Percentiles rank a stretch among this genome's conserved stretches.
Conservation (phyloP, 2,888 invertebrate species). For the Xanthorhoe spadicearia region DNA sequence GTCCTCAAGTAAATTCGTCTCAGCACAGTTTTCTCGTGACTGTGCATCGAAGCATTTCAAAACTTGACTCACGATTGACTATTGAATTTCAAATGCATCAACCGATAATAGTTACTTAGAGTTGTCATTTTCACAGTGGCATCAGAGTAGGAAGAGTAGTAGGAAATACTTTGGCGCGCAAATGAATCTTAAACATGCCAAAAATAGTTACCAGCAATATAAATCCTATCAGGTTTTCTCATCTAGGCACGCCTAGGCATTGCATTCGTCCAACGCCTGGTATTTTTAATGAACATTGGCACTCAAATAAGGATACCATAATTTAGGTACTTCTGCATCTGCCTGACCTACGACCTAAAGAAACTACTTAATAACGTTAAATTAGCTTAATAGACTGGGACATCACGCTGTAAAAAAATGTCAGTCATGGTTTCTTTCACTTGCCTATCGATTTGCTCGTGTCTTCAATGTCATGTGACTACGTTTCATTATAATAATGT, state of each 20-base stretch:
- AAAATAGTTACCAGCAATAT: no score
- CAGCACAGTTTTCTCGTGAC: slow-evolving; percentile 46
- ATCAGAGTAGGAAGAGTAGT: no score
- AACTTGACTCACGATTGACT: slow-evolving; percentile 39
- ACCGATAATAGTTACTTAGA: neutral
- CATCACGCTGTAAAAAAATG: slow-evolving; percentile 28
- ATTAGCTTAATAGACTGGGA: slow-evolving; percentile 50
- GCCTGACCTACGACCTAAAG: slow-evolving; percentile 54
- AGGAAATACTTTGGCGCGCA: no score
- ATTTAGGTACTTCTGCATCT: slow-evolving; percentile 45
- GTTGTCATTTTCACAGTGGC: neutral
- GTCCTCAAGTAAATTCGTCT: slow-evolving; percentile 65
- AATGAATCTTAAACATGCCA: no score
- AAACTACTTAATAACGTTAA: slow-evolving; percentile 48
- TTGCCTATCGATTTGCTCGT: slow-evolving; percentile 38
- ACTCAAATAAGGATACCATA: slow-evolving; percentile 8
- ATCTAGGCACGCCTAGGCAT: neutral
- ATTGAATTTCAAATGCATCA: slow-evolving; percentile 21
- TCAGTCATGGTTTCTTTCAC: slow-evolving; percentile 38
- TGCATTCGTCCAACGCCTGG: neutral
- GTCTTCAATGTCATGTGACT: slow-evolving; percentile 32
- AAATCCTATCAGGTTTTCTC: no score
- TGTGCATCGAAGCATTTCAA: slow-evolving; percentile 40
- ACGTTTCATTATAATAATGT: slow-evolving; percentile 12
- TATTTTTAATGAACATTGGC: slow-evolving; percentile 3